Percentiles rank a stretch among this genome's conserved stretches.
These are phyloP conservation scores for Takifugu rubripes DNA, from an alignment of 2,797 vertebrate genomes.

Conservation along the genomic window DNA sequence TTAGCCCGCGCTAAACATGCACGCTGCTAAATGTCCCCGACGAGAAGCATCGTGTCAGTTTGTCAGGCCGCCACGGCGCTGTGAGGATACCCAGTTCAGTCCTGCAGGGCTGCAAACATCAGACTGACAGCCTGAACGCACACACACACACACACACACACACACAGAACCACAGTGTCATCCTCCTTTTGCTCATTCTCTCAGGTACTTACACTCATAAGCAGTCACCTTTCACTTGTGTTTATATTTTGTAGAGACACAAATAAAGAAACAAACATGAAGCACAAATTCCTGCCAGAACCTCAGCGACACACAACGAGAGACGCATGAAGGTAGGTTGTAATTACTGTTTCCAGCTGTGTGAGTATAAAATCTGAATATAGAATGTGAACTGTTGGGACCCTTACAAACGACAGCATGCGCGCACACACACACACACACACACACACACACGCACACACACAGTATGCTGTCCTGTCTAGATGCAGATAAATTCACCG, in stretches of 20 bases:
- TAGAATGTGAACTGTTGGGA: slow-evolving; percentile 26
- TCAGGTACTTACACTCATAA: not conserved
- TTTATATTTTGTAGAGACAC: too few relatives aligned
- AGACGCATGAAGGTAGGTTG: slow-evolving; percentile 19
- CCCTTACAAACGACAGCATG: slow-evolving; percentile 19
- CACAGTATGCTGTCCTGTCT: not conserved
- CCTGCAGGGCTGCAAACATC: slow-evolving; percentile 38
- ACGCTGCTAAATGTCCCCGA: slow-evolving; percentile 14
- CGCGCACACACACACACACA: not conserved
- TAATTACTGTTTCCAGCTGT: slow-evolving; percentile 42
- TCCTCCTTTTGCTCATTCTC: not conserved
- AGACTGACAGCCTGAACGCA: slow-evolving; percentile 6
- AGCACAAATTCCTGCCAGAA: not conserved
- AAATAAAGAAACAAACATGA: too few relatives aligned
- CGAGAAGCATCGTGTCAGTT: slow-evolving; percentile 20
- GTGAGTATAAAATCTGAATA: slow-evolving; percentile 29
- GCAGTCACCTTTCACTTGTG: too few relatives aligned
- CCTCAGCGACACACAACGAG: not conserved
- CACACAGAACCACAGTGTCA: not conserved
- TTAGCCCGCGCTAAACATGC: slow-evolving; percentile 31
- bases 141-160: slow-evolving; percentile 7
- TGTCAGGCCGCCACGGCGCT: slow-evolving; percentile 1
- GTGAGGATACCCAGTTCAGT: slow-evolving; percentile 21
- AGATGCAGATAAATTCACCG: slow-evolving; percentile 36
- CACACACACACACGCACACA: slow-evolving; percentile 1